Evolutionary conservation across 1,140 invertebrate species (phyloP), one percentile per base, ranked within the genome.

Genomic region (Leptestheria dahalacensis): DNA sequence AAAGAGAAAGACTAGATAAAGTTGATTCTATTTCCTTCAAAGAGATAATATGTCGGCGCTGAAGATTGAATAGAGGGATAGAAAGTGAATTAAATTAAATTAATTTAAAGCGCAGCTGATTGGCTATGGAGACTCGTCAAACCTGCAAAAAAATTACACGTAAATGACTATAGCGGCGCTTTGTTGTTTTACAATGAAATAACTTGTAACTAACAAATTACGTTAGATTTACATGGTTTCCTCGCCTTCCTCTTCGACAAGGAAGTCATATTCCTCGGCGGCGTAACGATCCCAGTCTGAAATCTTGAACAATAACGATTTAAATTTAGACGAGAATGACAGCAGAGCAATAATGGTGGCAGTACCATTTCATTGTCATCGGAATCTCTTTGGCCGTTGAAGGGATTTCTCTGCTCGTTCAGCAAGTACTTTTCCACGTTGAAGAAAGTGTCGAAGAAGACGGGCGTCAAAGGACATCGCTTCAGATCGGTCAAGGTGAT

Each of bases 401-500:
- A 97, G 20, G 95, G 95, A 81, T 99, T 96, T 51, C 91, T 80
- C 69, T 99, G 95, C 70, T 99, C 97, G 73, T 99, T 94, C 73
- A 97, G 93, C 62, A 98, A 76, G 76, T 97, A 99, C 74, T 99
- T 99, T 71, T 98, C 92, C 61, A 98, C 77, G 75, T 99, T 99
- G 75, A 99, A 97, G 81, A 99, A 98, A 0, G 96, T 99, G 72
- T 99, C 96, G 72, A 95, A 98, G 75, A 99, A 97, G 63, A 97
- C 89, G 9, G 92, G 85, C 9, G 91, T 93, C 82, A 97, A 86
- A 74, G 92, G 93, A 71, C 91, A 97, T 53, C 79, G 80, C 71
- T 95, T 97, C 64, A 99, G 77, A 74, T 99, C 96, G 60, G 81
- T 79, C 47, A 98, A 73, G 0, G 91, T 85, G 66, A 98, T 87